Conservation (phyloP, 2,888 invertebrate species). For the Aquatica leii region DNA sequence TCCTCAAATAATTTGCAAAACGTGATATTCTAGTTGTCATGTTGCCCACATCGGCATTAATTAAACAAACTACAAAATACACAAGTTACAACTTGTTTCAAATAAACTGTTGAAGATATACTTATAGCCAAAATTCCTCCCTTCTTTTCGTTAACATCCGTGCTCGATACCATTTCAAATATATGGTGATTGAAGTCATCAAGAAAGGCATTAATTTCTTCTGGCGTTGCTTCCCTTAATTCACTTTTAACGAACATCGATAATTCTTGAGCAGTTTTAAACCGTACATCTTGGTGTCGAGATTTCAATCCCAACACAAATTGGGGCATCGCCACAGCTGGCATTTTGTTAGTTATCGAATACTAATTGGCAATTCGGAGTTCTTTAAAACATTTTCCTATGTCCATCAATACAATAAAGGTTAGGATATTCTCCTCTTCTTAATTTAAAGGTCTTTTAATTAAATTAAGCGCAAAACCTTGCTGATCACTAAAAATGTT, state of each 20-base stretch:
- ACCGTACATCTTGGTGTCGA: constrained; percentile 83
- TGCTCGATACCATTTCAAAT: constrained; percentile 94
- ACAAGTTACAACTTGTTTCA: constrained; percentile 12
- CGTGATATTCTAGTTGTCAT: constrained; percentile 88
- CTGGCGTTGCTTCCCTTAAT: constrained; percentile 86
- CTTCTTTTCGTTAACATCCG: constrained; percentile 93
- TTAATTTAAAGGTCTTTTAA: not conserved
- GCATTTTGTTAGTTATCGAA: constrained; percentile 61
- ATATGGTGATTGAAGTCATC: constrained; percentile 96
- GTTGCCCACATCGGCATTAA: constrained; percentile 92
- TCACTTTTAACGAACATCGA: constrained; percentile 92
- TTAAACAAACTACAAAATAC: constrained; percentile 80
- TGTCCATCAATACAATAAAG: no score
- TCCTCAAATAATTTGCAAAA: constrained; percentile 92
- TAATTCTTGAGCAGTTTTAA: constrained; percentile 87
- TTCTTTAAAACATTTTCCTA: no score
- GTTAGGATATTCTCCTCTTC: no score
- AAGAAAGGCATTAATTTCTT: constrained; percentile 89
- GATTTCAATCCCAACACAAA: constrained; percentile 91
- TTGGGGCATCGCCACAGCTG: constrained; percentile 73
- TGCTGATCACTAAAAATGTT: no score
- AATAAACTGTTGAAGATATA: constrained; percentile 49
- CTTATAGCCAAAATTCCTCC: constrained; percentile 95
- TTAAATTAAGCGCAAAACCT: not conserved
- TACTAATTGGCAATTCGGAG: no score